phyloP scores from a whole-genome alignment of 2,888 invertebrate species.

The Hesperia comma region DNA sequence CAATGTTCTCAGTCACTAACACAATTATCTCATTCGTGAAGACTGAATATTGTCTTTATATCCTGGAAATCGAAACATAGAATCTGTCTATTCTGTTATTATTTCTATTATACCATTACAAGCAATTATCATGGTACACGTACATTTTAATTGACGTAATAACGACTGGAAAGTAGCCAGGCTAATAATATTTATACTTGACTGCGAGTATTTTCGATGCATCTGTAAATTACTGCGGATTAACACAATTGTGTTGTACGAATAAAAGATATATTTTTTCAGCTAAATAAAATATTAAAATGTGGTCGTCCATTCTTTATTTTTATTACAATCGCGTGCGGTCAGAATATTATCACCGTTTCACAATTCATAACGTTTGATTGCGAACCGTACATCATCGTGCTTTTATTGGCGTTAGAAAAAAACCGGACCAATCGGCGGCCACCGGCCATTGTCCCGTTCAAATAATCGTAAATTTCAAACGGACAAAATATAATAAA shows the following conservation, averaged over 20 bases:
- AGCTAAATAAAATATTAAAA: constrained; percentile 36
- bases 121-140: too few relatives aligned
- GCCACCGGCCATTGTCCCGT: constrained; percentile 70
- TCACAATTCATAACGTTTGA: constrained; percentile 51
- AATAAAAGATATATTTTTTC: constrained; percentile 3
- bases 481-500: constrained; percentile 84
- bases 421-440: constrained; percentile 71
- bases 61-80: too few relatives aligned
- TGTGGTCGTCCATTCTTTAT: constrained; percentile 40
- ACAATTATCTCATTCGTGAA: too few relatives aligned
- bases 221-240: too few relatives aligned
- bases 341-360: constrained; percentile 47
- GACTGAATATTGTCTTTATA: too few relatives aligned
- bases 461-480: constrained; percentile 82
- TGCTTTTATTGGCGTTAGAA: constrained; percentile 78
- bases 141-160: too few relatives aligned
- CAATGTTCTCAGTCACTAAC: too few relatives aligned
- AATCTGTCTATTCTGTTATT: too few relatives aligned
- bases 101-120: too few relatives aligned
- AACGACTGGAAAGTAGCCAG: too few relatives aligned
- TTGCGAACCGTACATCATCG: constrained; percentile 47
- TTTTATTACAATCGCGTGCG: constrained; percentile 42
- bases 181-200: too few relatives aligned
- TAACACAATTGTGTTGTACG: not conserved
- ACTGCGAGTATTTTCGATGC: too few relatives aligned